These are phyloP conservation scores for Pterostichus niger DNA, from an alignment of 2,888 invertebrate genomes.

Conservation along the genomic window DNA sequence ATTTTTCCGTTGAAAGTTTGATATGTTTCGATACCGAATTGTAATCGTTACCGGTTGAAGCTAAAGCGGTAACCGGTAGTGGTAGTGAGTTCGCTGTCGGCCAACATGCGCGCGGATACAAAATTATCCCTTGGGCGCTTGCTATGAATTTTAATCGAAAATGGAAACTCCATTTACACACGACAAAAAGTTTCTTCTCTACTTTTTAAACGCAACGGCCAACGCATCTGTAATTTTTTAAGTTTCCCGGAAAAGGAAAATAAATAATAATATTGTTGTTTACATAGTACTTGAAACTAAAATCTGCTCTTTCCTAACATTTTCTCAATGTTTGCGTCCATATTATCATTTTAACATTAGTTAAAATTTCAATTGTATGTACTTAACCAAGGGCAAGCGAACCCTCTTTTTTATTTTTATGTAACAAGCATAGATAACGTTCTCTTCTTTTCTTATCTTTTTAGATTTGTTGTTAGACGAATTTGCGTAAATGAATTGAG, in stretches of 20 bases:
- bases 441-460: too few species aligned
- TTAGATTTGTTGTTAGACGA: too few species aligned
- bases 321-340: too few species aligned
- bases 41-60: not conserved
- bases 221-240: not conserved
- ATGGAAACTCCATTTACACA: slow-evolving; percentile 37
- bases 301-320: too few species aligned
- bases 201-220: slow-evolving; percentile 9
- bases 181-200: slow-evolving; percentile 30
- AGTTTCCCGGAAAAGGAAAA: not conserved
- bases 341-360: too few species aligned
- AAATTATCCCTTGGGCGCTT: slow-evolving; percentile 43
- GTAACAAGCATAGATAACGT: too few species aligned
- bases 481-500: too few species aligned
- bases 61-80: not conserved
- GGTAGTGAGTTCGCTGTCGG: not conserved
- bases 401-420: too few species aligned
- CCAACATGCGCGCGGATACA: slow-evolving; percentile 28
- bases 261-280: too few species aligned
- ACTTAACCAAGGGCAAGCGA: too few species aligned
- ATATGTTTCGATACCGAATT: slow-evolving; percentile 31
- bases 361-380: too few species aligned
- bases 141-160: slow-evolving; percentile 52
- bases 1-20: slow-evolving; percentile 43
- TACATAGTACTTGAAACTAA: too few species aligned